Evolutionary conservation across 1,140 invertebrate species (phyloP).

Genomic region (Ganaspis sp.): DNA sequence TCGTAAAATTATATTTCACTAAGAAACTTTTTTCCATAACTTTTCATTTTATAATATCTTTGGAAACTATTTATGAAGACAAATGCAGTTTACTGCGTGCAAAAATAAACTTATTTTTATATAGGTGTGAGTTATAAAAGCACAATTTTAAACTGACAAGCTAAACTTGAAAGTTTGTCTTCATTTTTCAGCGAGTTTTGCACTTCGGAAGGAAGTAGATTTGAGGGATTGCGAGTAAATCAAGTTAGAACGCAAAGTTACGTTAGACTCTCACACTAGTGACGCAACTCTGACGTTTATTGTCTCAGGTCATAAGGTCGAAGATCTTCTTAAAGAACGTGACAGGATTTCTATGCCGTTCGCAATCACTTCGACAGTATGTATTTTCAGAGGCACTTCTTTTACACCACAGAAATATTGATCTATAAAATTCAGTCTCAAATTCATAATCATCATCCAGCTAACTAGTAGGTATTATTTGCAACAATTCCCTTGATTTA

Average conservation of each 20-base stretch:
- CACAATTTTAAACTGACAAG: neutral
- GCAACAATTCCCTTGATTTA: neutral
- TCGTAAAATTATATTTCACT: too few relatives aligned
- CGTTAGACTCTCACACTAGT: constrained; percentile 10
- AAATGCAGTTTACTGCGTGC: neutral
- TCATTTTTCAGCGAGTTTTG: neutral
- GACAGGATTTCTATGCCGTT: constrained; percentile 4
- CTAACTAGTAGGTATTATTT: neutral
- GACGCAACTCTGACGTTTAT: constrained; percentile 14
- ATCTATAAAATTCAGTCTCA: neutral
- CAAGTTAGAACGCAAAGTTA: constrained; percentile 20
- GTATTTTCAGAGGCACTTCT: neutral
- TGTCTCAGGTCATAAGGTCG: constrained; percentile 13
- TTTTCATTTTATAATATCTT: neutral
- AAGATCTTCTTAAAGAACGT: constrained; percentile 17
- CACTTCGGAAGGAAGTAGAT: constrained; percentile 12
- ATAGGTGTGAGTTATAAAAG: neutral
- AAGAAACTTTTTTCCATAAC: too few relatives aligned
- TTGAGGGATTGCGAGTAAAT: constrained; percentile 23
- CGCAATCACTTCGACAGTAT: constrained; percentile 7
- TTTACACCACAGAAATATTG: neutral
- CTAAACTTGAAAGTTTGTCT: neutral
- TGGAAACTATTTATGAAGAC: neutral
- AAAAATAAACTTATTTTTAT: too few relatives aligned
- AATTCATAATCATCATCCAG: constrained; percentile 1